Evolutionary conservation across 2,797 vertebrate species (phyloP).

Genomic region (Ispidina lecontei): DNA sequence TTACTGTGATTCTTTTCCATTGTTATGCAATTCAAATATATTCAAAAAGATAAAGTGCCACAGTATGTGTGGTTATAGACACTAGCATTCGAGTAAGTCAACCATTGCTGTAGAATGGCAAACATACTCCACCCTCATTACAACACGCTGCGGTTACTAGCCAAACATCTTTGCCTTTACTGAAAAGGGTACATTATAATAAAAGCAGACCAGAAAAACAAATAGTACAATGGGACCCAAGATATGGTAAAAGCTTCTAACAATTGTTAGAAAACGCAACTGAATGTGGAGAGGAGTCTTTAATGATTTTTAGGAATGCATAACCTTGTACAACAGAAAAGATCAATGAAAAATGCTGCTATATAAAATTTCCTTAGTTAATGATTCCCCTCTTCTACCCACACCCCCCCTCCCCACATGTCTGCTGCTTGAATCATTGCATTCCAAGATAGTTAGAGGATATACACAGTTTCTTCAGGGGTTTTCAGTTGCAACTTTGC

Average conservation of each 20-base stretch:
- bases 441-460: conserved; percentile 69
- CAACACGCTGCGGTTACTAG: conserved; percentile 39
- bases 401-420: neutral
- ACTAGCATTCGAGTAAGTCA: conserved; percentile 40
- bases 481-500: conserved; percentile 67
- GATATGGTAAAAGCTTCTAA: conserved; percentile 9
- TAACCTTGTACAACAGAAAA: neutral
- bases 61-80: conserved; percentile 15
- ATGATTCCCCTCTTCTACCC: neutral
- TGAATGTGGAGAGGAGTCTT: neutral
- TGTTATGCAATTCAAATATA: neutral
- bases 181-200: conserved; percentile 30
- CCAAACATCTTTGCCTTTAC: conserved; percentile 62
- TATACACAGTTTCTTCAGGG: conserved; percentile 60
- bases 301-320: neutral
- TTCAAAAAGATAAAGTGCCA: conserved; percentile 23
- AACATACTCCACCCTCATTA: conserved; percentile 69
- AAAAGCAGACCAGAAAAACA: conserved; percentile 34
- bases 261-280: neutral
- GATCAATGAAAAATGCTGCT: conserved; percentile 4
- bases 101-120: conserved; percentile 51
- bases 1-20: neutral
- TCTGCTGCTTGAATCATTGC: conserved; percentile 63
- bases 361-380: conserved; percentile 2
- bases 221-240: neutral